phyloP scores from a whole-genome alignment of 2,888 invertebrate genomes.

The Dasysyrphus albostriatus region DNA sequence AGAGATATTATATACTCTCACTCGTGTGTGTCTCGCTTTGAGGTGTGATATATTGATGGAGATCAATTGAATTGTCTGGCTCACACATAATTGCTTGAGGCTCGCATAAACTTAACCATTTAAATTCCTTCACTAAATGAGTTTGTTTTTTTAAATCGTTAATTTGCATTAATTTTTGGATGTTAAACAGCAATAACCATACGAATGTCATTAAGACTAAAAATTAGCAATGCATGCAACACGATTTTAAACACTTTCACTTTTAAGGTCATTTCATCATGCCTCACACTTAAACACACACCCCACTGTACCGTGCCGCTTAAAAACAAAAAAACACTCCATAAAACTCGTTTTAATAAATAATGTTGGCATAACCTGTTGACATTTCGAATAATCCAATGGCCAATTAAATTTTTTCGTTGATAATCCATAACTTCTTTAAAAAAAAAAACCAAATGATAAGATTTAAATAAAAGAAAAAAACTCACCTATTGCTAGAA shows the following conservation, averaged over 20 bases:
- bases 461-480: neutral
- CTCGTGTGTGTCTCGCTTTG: neutral
- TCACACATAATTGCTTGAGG: neutral
- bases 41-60: conserved; percentile 17
- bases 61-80: conserved; percentile 3
- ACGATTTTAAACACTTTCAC: conserved; percentile 73
- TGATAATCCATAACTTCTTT: neutral
- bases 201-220: neutral
- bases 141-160: neutral
- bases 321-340: conserved; percentile 38
- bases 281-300: conserved; percentile 11
- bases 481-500: conserved; percentile 64
- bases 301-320: conserved; percentile 36
- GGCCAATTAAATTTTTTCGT: conserved; percentile 1
- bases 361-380: conserved; percentile 25
- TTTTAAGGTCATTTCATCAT: conserved; percentile 76
- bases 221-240: conserved; percentile 26
- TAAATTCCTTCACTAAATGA: neutral
- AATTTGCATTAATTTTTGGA: conserved; percentile 11
- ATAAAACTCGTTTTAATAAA: conserved; percentile 52
- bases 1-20: neutral
- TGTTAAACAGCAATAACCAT: neutral
- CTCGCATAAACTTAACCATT: neutral
- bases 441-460: neutral
- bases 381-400: conserved; percentile 60